phyloP scores from a whole-genome alignment of 2,797 vertebrate genomes.

The Poecilia wingei region DNA sequence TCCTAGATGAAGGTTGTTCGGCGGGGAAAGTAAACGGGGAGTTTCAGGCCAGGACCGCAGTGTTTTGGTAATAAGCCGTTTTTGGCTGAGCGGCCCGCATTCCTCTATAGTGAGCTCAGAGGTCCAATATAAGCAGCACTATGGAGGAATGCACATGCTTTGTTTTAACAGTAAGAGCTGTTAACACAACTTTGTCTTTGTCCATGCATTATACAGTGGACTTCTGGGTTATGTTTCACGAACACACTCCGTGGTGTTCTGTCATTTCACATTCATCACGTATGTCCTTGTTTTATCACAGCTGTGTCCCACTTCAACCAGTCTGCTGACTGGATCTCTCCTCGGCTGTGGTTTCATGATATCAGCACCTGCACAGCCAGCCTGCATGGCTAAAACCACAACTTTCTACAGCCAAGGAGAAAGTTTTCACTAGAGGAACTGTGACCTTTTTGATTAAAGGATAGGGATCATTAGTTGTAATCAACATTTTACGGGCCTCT shows the following conservation, averaged over 20 bases:
- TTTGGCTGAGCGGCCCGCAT: constrained; percentile 56
- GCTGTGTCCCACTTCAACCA: neutral
- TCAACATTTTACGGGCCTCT: neutral
- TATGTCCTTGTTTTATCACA: neutral
- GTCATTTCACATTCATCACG: constrained; percentile 2
- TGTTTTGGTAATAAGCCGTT: constrained; percentile 57
- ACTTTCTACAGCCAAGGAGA: neutral
- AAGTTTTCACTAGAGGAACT: neutral
- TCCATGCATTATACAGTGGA: neutral
- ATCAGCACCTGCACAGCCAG: constrained; percentile 53
- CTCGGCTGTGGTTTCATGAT: constrained; percentile 35
- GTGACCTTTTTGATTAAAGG: constrained; percentile 7
- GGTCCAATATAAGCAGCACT: constrained; percentile 53
- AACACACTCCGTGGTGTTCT: neutral
- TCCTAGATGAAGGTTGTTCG: constrained; percentile 47
- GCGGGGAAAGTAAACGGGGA: constrained; percentile 32
- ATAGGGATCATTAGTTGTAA: neutral
- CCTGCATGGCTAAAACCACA: constrained; percentile 27
- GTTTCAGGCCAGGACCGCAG: constrained; percentile 27
- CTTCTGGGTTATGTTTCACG: neutral
- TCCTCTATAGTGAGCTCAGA: constrained; percentile 67
- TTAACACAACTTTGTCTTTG: constrained; percentile 19
- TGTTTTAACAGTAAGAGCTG: constrained; percentile 26
- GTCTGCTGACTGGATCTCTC: constrained; percentile 32
- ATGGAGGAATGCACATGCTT: constrained; percentile 49